Evolutionary conservation across 2,113 vertebrate genomes (phyloP), one percentile per base, ranked within the genome.

Genomic region (Salminus brasiliensis): DNA sequence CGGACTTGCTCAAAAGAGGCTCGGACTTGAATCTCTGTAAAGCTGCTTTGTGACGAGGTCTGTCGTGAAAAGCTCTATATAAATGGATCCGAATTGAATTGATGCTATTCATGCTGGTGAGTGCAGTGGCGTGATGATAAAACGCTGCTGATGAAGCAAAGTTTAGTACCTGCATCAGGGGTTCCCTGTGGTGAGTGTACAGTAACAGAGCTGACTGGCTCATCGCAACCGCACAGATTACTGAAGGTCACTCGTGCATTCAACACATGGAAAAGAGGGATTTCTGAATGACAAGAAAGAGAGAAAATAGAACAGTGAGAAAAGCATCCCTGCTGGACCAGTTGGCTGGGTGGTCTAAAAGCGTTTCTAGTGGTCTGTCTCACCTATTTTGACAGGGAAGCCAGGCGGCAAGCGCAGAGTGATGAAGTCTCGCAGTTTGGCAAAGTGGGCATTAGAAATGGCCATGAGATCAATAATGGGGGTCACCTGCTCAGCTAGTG

Each of bases 381-480:
- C 82, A 93, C 92, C 93, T 81, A 94, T 94, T 85, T 92, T 94
- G 23, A 94, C 91, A 10, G 93, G 93, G 83, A 94, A 94, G 27
- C 93, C 93, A 12, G 93, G 92, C 0, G 94, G 94, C 30, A 95
- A 88, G 55, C 91, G 91, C 63, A 94, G 85, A 23, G 93, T 94
- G 88, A 95, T 95, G 84, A 95, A 95, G 83, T 95, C 94, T 3
- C 94, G 90, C 72, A 95, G 86, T 83, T 95, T 95, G 71, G 93
- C 94, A 78, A 95, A 95, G 87, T 95, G 94, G 47, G 93, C 92
- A 0, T 95, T 94, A 30, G 93, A 94, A 72, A 95, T 95, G 59
- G 94, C 94, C 94, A 95, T 95, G 82, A 95, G 93, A 89, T 95
- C 94, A 25, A 95, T 94, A 85, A 95, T 95, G 78, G 94, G 94